Percentiles rank a stretch among this genome's conserved stretches.
These are phyloP conservation scores for Thymelicus lineola DNA, from an alignment of 2,888 invertebrate species.

Conservation along the genomic window DNA sequence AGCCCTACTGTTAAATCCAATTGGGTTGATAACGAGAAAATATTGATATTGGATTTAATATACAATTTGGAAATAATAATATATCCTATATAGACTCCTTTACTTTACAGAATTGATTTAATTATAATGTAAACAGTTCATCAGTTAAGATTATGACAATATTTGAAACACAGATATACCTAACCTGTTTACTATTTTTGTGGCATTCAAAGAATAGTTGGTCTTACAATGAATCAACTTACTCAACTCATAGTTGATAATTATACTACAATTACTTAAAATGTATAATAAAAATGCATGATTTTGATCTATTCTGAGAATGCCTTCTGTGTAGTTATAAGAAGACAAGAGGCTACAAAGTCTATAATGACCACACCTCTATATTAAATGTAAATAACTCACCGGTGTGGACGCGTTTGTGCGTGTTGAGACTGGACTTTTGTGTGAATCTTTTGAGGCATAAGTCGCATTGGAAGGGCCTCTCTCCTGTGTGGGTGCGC, in stretches of 20 bases:
- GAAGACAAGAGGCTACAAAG: constrained; percentile 10
- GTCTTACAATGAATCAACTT: background rate
- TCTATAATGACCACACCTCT: constrained; percentile 9
- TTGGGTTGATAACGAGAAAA: background rate
- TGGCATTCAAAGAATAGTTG: background rate
- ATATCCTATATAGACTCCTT: constrained; percentile 20
- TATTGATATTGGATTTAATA: background rate
- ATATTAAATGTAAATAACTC: constrained; percentile 52
- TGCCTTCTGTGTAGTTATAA: background rate
- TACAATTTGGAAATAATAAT: background rate
- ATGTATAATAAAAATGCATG: background rate
- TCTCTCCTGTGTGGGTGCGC: constrained; percentile 92
- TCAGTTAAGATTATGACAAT: no score
- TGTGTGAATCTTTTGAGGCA: constrained; percentile 92
- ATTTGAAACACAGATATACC: no score
- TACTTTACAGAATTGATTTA: constrained; percentile 22
- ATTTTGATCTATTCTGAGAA: constrained; percentile 7
- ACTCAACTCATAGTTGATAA: background rate
- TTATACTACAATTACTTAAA: background rate
- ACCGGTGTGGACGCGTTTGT: constrained; percentile 91
- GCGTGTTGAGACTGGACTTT: constrained; percentile 92
- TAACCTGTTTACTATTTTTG: background rate
- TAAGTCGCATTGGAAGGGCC: constrained; percentile 90
- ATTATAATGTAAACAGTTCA: background rate
- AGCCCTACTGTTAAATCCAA: background rate